Evolutionary conservation across 2,113 vertebrate genomes (phyloP).

Genomic region (Notechis scutatus): DNA sequence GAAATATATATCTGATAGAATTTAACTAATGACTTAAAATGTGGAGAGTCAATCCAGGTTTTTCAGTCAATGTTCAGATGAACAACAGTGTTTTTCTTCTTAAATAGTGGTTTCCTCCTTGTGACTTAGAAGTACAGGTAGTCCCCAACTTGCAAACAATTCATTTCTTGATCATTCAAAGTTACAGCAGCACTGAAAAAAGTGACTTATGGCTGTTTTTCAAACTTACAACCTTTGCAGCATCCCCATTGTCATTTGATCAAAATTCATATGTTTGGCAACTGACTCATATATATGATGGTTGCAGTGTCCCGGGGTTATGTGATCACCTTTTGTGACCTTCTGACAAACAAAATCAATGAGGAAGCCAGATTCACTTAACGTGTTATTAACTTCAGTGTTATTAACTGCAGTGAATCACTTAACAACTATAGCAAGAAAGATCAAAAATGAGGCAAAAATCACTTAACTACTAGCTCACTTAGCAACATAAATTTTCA

Average conservation of each 20-base stretch:
- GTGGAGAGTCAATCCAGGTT: neutral
- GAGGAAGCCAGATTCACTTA: neutral
- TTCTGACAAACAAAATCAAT: no score
- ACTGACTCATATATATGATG: no score
- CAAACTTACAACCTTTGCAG: neutral
- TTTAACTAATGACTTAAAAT: neutral
- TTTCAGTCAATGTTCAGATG: neutral
- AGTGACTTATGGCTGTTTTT: neutral
- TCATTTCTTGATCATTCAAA: neutral
- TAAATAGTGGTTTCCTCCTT: neutral
- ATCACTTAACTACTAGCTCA: neutral
- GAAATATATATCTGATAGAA: neutral
- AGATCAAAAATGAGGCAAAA: neutral
- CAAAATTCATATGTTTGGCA: no score
- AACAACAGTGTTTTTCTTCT: neutral
- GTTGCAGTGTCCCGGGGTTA: no score
- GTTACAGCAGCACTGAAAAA: neutral
- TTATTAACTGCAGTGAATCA: neutral
- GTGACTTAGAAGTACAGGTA: neutral
- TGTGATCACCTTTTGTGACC: no score
- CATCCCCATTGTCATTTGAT: no score
- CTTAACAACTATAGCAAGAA: neutral
- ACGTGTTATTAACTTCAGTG: neutral
- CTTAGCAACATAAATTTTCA: neutral
- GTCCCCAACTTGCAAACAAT: neutral